Evolutionary conservation across 2,113 vertebrate species (phyloP).

Genomic region (Xiphophorus maculatus): DNA sequence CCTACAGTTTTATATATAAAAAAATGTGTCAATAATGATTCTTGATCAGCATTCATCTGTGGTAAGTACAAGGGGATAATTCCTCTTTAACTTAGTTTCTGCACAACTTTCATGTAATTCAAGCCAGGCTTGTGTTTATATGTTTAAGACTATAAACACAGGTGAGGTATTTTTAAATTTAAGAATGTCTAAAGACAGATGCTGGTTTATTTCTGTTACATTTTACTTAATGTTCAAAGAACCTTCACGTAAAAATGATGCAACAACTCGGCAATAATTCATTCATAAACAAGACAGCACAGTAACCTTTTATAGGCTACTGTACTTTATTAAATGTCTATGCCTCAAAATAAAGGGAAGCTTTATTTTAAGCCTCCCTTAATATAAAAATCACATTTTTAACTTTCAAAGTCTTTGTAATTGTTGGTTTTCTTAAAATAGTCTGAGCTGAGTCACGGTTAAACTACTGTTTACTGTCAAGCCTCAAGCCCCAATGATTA

Average conservation of each 20-base stretch:
- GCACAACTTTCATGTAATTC: not conserved
- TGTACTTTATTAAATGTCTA: too few species aligned
- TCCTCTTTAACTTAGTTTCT: too few species aligned
- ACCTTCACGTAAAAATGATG: not conserved
- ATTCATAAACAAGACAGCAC: not conserved
- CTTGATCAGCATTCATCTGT: too few species aligned
- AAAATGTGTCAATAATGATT: too few species aligned
- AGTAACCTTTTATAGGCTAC: not conserved
- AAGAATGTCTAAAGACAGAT: too few species aligned
- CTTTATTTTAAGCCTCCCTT: too few species aligned
- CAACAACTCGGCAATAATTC: not conserved
- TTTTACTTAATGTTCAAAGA: not conserved
- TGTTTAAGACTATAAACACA: too few species aligned
- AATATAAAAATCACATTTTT: not conserved
- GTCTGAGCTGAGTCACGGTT: conserved; percentile 43
- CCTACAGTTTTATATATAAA: too few species aligned
- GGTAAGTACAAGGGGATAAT: too few species aligned
- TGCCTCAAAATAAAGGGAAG: too few species aligned
- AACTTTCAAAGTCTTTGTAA: not conserved
- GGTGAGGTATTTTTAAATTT: too few species aligned
- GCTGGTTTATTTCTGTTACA: not conserved
- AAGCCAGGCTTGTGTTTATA: not conserved
- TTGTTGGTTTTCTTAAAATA: not conserved
- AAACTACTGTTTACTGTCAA: not conserved
- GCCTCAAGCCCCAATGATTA: not conserved